Evolutionary conservation across 2,797 vertebrate genomes (phyloP), one percentile per base, ranked within the genome.

Genomic region (Cyclopterus lumpus): DNA sequence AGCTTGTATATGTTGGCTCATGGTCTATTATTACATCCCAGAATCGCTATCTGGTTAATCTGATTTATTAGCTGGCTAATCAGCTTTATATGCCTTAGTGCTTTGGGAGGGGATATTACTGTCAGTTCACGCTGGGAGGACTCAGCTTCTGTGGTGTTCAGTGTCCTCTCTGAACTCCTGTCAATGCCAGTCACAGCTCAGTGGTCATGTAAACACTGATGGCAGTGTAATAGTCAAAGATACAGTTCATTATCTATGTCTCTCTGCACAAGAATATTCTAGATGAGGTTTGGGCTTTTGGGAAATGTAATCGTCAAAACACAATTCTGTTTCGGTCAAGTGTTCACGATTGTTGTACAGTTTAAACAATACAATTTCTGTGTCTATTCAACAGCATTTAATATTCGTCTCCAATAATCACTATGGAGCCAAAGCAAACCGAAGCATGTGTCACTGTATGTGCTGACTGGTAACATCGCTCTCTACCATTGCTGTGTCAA

Each of bases 1-100:
- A 62, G 57, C 71, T 84, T 85, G 85, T 87, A 54, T 87, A 75
- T 83, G 67, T 80, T 89, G 85, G 88, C 72, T 81, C 71, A 7
- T 8, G 5, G 61, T 71, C 38, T 83, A 66, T 87, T 85, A 84
- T 88, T 87, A 63, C 71, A 84, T 80, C 53, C 62, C 69, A 77
- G 73, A 78, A 58, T 73, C 71, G 80, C 66, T 75, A 55, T 85
- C 68, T 71, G 72, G 53, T 72, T 81, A 84, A 86, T 87, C 67
- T 58, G 72, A 86, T 89, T 84, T 80, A 88, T 89, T 84, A 84
- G 75, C 62, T 73, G 67, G 51, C 62, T 88, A 88, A 91, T 89
- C 82, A 87, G 72, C 73, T 88, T 88, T 86, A 58, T 80, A 48
- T 68, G 74, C 81, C 65, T 49, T 7, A 55, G 81, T 61, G 86